Evolutionary conservation across 2,797 vertebrate genomes (phyloP).

Genomic region (Lutjanus argentimaculatus): DNA sequence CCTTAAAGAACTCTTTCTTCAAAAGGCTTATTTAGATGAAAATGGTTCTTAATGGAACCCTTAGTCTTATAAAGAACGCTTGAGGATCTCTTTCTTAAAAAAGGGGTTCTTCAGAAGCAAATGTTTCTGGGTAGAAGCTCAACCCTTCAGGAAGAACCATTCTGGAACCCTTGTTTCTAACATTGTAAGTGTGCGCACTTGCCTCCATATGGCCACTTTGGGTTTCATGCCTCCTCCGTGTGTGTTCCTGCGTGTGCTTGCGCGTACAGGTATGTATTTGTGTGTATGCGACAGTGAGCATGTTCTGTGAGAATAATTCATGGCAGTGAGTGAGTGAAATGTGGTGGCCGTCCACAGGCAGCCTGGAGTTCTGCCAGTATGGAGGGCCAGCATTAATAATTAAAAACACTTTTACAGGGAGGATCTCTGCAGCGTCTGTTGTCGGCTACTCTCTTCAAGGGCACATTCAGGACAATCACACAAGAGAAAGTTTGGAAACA

Average conservation of each 20-base stretch:
- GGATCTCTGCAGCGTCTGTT: constrained; percentile 76
- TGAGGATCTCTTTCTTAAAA: no score
- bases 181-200: background rate
- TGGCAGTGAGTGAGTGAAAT: constrained; percentile 76
- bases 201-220: constrained; percentile 12
- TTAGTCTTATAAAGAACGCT: no score
- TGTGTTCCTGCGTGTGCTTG: background rate
- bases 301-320: constrained; percentile 80
- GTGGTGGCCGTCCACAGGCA: constrained; percentile 73
- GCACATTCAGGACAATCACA: constrained; percentile 68
- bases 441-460: constrained; percentile 66
- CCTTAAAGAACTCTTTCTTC: no score
- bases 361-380: constrained; percentile 71
- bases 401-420: constrained; percentile 82
- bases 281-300: constrained; percentile 9
- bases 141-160: no score
- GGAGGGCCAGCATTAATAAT: constrained; percentile 82
- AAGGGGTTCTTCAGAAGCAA: no score
- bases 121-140: no score
- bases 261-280: constrained; percentile 5
- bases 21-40: no score
- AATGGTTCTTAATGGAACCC: no score
- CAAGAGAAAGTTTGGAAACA: constrained; percentile 66
- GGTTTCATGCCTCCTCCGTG: constrained; percentile 16
- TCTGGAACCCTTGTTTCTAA: no score